Evolutionary conservation across 2,113 vertebrate genomes (phyloP).

Genomic region (Chascanopsetta lugubris): DNA sequence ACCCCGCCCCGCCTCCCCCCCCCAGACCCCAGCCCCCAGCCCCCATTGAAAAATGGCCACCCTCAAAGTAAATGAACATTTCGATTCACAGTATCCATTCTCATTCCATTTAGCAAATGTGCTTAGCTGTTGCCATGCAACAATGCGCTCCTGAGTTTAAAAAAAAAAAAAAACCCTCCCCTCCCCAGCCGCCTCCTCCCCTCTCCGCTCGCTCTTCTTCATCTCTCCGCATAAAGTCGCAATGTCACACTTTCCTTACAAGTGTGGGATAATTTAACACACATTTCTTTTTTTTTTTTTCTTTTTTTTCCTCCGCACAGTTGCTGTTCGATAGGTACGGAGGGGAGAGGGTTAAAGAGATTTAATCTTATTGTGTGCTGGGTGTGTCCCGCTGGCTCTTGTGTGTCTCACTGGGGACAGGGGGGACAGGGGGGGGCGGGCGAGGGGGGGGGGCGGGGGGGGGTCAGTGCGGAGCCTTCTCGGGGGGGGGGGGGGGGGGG

Average conservation of each 20-base stretch:
- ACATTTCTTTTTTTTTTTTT: constrained; percentile 27
- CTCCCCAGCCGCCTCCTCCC: constrained; percentile 27
- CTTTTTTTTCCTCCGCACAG: too few relatives aligned
- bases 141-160: constrained; percentile 64
- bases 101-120: constrained; percentile 76
- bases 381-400: constrained; percentile 50
- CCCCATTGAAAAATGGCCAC: constrained; percentile 63
- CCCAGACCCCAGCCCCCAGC: too few relatives aligned
- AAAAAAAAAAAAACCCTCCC: constrained; percentile 39
- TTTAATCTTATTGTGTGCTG: constrained; percentile 74
- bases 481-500: constrained; percentile 22
- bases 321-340: constrained; percentile 72
- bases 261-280: constrained; percentile 61
- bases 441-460: too few relatives aligned
- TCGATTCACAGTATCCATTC: constrained; percentile 69
- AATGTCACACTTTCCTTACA: constrained; percentile 72
- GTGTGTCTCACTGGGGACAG: constrained; percentile 33
- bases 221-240: constrained; percentile 64
- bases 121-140: constrained; percentile 82
- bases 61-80: constrained; percentile 75
- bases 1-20: too few relatives aligned
- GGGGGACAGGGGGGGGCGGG: background rate
- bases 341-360: constrained; percentile 75
- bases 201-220: too few relatives aligned
- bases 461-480: too few relatives aligned